Evolutionary conservation across 1,140 invertebrate species (phyloP), one percentile per base, ranked within the genome.

Genomic region (Drosophila tropicalis): DNA sequence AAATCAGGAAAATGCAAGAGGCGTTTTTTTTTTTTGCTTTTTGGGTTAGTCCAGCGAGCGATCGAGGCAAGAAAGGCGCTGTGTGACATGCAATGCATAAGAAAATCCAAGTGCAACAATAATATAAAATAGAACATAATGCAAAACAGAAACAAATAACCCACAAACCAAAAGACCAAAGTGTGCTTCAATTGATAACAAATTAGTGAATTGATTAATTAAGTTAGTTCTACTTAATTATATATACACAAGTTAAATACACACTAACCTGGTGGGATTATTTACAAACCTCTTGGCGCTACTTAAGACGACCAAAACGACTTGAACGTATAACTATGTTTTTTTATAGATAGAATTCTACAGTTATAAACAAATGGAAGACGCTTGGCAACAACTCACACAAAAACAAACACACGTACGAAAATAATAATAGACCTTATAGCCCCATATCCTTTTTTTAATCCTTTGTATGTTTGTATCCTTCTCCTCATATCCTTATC

Each of bases 1-100:
- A 57, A 76, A 63, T 69, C 25, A 47, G 22, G 19, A 61, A 41
- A 69, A 89, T 87, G 83, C 84, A 60, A 62, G 55, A 84, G 76
- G 76, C 68, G 17, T 22, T 51, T 51, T 9, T 12, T 44, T 44
- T 44, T 41, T 41, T 40, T 40, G 10, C 10, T 40, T 40, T 40
- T 9, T 47, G 6, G 17, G 44, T 51, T 51, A 51, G 44, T 51
- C 15, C 15, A 19, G 15, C 15, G 41, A 47, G 44, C 44, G 44
- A 51, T 19, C 44, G 9, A 51, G 7, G 17, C 6, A 51, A 51
- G 9, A n/a, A 4, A 22, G 10, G 15, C 41, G 5, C 41, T 7
- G 15, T 2, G 62, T 39, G 41, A 70, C 70, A 73, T 70, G 73
- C 73, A 67, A 40, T 61, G 32, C 32, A 63, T 51, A 13, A 60